Evolutionary conservation across 2,888 invertebrate species (phyloP).

Genomic region (Apocheima hispidaria): DNA sequence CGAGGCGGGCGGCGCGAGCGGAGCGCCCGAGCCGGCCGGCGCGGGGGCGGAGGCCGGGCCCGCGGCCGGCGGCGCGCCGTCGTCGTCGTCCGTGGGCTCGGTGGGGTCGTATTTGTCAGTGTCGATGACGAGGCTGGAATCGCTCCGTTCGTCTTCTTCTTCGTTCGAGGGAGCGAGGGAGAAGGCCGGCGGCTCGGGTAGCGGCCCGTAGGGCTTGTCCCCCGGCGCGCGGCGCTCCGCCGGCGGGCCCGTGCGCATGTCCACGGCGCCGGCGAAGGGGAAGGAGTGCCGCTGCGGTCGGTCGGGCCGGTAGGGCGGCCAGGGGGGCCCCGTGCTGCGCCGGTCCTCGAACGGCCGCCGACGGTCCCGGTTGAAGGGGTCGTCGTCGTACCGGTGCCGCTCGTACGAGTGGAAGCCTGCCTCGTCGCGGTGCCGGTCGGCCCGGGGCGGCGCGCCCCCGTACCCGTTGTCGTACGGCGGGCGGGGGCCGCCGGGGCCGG

Average conservation of each 20-base stretch:
- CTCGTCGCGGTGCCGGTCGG: constrained; percentile 50
- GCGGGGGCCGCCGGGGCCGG: constrained; percentile 42
- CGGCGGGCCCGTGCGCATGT: constrained; percentile 64
- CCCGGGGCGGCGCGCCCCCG: constrained; percentile 45
- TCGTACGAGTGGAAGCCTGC: constrained; percentile 54
- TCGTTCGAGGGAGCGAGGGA: constrained; percentile 58
- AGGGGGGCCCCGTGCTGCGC: constrained; percentile 39
- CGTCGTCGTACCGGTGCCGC: constrained; percentile 60
- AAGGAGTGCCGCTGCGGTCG: constrained; percentile 43
- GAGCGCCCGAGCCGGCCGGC: constrained; percentile 28
- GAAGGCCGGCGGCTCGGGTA: constrained; percentile 71
- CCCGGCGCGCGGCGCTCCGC: constrained; percentile 33
- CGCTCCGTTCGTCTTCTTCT: constrained; percentile 85
- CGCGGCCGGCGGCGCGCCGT: constrained; percentile 36
- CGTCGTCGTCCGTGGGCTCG: constrained; percentile 80
- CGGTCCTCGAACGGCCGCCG: constrained; percentile 32
- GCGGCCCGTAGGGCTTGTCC: constrained; percentile 51
- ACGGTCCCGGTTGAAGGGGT: constrained; percentile 52
- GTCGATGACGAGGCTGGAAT: constrained; percentile 86
- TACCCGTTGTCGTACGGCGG: constrained; percentile 64
- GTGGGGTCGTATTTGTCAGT: constrained; percentile 86
- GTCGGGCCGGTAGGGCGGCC: constrained; percentile 36
- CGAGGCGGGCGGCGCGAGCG: constrained; percentile 25
- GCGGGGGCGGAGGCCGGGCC: constrained; percentile 28
- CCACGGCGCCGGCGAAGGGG: constrained; percentile 67